Conservation (phyloP, 2,888 invertebrate species). For the Andrena minutula region DNA sequence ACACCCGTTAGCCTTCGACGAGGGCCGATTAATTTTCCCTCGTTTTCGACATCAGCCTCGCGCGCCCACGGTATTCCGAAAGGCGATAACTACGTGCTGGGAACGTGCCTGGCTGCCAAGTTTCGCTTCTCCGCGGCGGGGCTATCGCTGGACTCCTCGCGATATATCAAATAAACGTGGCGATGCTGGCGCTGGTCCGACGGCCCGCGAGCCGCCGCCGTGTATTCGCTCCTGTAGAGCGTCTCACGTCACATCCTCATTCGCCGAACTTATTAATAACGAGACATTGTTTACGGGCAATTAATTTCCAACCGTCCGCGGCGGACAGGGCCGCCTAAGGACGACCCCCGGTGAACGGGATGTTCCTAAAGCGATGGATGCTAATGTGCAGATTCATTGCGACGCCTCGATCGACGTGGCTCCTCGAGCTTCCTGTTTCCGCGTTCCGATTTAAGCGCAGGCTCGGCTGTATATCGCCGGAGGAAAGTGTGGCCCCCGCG, state of each 20-base stretch:
- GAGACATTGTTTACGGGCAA: conserved; percentile 76
- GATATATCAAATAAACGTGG: background rate
- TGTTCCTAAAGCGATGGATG: background rate
- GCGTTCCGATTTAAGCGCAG: background rate
- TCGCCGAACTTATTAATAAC: conserved; percentile 76
- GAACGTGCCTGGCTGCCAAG: background rate
- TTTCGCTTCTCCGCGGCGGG: background rate
- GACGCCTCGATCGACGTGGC: background rate
- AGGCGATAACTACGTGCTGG: background rate
- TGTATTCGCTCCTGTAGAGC: conserved; percentile 53
- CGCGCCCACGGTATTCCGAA: background rate
- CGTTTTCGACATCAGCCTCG: background rate
- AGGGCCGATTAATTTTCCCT: conserved; percentile 22
- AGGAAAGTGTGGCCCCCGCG: no score
- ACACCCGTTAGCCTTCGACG: conserved; percentile 33
- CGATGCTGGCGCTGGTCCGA: background rate
- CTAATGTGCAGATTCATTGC: no score
- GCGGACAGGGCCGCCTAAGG: conserved; percentile 15
- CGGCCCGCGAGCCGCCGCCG: background rate
- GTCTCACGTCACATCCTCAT: conserved; percentile 80
- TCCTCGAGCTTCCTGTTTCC: background rate
- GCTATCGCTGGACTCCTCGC: background rate
- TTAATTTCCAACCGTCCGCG: conserved; percentile 56
- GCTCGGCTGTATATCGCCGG: no score
- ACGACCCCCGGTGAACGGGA: background rate